Evolutionary conservation across 2,888 invertebrate genomes (phyloP), one percentile per base, ranked within the genome.

Genomic region (Hydrotaea diabolus): DNA sequence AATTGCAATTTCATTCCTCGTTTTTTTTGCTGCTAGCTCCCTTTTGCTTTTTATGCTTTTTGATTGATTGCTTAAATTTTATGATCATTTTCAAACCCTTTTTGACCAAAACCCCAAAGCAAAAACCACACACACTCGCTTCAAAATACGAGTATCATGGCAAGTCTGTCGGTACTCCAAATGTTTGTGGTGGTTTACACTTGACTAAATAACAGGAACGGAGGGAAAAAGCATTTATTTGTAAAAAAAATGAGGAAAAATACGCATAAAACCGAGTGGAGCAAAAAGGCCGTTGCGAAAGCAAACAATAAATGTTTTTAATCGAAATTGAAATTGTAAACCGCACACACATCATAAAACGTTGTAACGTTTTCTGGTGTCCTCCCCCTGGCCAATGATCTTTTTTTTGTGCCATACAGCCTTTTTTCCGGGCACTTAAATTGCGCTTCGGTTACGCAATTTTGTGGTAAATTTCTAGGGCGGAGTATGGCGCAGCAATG

Each of bases 51-150:
- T 82, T 79, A 46, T 85, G 49, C 81, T 46, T 69, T 85, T 79
- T 85, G 85, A 85, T 85, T 79, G 81, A 85, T 82, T 76, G 79
- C 73, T 82, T 73, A 78, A 77, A 73, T 77, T 82, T 77, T 82
- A 82, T 79, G 76, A 76, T 79, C 82, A 79, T 77, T 72, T 79
- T 69, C 53, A 49, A 79, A 82, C 59, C 76, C 79, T 57, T 85
- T 82, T 26, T 23, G 57, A n/a, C 26, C 26, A 21, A 72, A 57
- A 66, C 15, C 71, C 39, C n/a, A n/a, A 74, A 39, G 1, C 21
- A 31, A 31, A 31, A 31, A 31, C 2, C 31, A 31, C n/a, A n/a
- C n/a, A 31, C 31, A 23, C 21, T 57, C 13, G 53, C 21, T 62
- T 31, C 26, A 31, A n/a, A n/a, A 62, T 62, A 3, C n/a, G 11